Evolutionary conservation across 2,113 vertebrate species (phyloP).

Genomic region (Prionailurus bengalensis): DNA sequence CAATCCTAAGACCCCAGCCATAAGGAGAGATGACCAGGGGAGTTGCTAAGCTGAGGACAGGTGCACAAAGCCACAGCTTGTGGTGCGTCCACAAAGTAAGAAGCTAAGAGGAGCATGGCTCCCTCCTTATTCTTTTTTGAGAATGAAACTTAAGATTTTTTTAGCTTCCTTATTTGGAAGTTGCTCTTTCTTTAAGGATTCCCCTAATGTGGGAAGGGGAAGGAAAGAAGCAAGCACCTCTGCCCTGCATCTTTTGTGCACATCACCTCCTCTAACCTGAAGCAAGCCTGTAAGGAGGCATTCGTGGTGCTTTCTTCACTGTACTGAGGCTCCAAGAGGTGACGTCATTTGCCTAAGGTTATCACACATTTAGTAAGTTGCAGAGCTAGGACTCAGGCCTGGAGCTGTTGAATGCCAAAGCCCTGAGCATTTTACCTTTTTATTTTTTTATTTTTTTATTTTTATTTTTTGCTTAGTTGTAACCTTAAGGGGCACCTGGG

Average conservation of each 20-base stretch:
- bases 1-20: background rate
- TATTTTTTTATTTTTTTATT: background rate
- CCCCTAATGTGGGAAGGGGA: background rate
- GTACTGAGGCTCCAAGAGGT: background rate
- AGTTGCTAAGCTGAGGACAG: background rate
- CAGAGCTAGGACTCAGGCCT: background rate
- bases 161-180: slow-evolving; percentile 62
- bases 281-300: background rate
- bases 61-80: background rate
- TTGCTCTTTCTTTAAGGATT: slow-evolving; percentile 41
- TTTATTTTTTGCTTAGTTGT: background rate
- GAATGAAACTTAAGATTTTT: slow-evolving; percentile 47
- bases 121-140: background rate
- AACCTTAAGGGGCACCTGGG: background rate
- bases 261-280: background rate
- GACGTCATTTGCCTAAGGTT: background rate
- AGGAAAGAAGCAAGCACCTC: background rate
- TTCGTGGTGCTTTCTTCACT: background rate
- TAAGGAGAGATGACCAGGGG: background rate
- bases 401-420: background rate
- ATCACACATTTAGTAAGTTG: background rate
- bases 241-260: too few species aligned
- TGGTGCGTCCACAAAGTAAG: background rate
- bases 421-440: background rate
- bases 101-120: background rate